A percentile compares a stretch with the other conserved stretches of the same genome.
These are phyloP conservation scores for Diplodus puntazzo DNA, from an alignment of 2,797 vertebrate species.

Conservation along the genomic window DNA sequence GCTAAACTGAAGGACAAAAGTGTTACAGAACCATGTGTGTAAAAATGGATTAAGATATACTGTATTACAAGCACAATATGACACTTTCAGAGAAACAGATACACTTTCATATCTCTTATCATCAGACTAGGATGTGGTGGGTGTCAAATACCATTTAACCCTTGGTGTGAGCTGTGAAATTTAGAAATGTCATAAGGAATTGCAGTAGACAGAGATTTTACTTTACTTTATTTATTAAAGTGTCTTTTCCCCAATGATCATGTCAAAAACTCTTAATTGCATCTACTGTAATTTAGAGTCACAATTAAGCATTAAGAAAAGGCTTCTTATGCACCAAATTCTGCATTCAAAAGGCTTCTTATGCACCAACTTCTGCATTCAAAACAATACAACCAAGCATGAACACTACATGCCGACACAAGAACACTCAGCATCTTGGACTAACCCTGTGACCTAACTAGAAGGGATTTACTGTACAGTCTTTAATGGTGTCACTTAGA, in stretches of 20 bases:
- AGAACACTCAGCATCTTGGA: slow-evolving; percentile 9
- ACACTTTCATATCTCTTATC: background rate
- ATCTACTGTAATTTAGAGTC: background rate
- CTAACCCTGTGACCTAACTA: slow-evolving; percentile 48
- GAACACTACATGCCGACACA: background rate
- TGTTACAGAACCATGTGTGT: background rate
- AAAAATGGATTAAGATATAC: background rate
- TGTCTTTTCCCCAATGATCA: background rate
- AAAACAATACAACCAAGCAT: slow-evolving; percentile 14
- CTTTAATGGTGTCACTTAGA: slow-evolving; percentile 72
- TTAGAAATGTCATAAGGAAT: background rate
- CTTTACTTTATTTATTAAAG: background rate
- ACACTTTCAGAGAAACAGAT: background rate
- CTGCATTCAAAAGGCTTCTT: background rate
- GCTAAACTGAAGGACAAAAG: slow-evolving; percentile 86
- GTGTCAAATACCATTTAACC: background rate
- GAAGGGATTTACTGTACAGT: slow-evolving; percentile 57
- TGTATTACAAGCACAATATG: background rate
- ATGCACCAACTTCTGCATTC: background rate
- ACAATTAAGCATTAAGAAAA: background rate
- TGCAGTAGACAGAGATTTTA: no score
- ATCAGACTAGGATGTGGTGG: background rate
- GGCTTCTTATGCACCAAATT: background rate
- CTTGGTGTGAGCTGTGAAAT: background rate
- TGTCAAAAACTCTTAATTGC: background rate